Evolutionary conservation across 2,113 vertebrate species (phyloP).

Genomic region (Passer domesticus): DNA sequence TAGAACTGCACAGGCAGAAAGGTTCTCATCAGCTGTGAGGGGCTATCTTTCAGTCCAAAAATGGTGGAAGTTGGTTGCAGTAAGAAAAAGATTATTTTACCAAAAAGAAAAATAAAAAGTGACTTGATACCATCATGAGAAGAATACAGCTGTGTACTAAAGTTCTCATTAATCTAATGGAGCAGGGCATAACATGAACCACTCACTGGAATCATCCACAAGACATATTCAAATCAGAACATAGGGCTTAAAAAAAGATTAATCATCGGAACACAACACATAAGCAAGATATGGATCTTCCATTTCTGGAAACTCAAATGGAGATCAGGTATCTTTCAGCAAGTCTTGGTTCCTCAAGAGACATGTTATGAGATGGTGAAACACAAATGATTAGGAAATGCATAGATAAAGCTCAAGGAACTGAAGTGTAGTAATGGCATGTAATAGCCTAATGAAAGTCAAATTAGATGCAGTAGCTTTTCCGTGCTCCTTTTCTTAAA

Average conservation of each 20-base stretch:
- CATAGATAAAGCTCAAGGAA: not conserved
- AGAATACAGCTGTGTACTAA: not conserved
- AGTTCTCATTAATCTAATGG: not conserved
- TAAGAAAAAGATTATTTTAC: not conserved
- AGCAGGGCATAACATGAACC: not conserved
- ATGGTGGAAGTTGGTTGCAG: not conserved
- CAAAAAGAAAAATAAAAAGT: constrained; percentile 1
- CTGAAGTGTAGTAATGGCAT: not conserved
- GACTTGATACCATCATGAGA: not conserved
- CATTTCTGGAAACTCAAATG: not conserved
- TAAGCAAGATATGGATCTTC: not conserved
- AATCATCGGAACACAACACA: not conserved
- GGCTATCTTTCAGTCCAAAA: not conserved
- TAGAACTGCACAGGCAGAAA: not conserved
- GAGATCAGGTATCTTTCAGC: not conserved
- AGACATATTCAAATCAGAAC: not conserved
- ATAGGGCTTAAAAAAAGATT: not conserved
- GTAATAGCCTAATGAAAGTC: not conserved
- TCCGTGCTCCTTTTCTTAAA: not conserved
- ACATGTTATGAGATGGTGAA: not conserved
- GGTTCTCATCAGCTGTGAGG: not conserved
- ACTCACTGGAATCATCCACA: not conserved
- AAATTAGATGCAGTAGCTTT: not conserved
- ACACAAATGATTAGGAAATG: not conserved
- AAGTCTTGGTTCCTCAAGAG: not conserved